Percentiles rank a stretch among this genome's conserved stretches.
Evolutionary conservation across 2,888 invertebrate genomes (phyloP).

Genomic region (Phorcus lineatus): DNA sequence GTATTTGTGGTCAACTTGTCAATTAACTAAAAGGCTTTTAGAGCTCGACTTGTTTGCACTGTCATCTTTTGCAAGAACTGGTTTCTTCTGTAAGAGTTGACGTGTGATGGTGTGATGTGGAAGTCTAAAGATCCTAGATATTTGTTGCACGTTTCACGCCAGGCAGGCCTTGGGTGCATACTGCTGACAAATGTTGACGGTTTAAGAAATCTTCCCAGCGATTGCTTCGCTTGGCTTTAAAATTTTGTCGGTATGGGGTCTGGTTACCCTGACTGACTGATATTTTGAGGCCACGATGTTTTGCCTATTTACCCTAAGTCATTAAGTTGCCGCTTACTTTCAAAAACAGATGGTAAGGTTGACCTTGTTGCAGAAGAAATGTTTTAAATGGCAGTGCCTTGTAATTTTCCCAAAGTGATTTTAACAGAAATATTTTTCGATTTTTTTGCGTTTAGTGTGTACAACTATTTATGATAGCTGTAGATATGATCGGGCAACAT

Average conservation of each 20-base stretch:
- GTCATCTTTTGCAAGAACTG: too few relatives aligned
- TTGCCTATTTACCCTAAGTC: background rate
- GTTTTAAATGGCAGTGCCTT: constrained; percentile 19
- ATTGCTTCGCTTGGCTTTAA: background rate
- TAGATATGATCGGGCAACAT: background rate
- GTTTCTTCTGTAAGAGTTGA: too few relatives aligned
- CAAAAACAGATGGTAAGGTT: constrained; percentile 4
- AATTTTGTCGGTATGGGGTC: background rate
- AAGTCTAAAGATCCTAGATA: too few relatives aligned
- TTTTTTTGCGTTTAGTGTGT: background rate
- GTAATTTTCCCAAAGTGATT: constrained; percentile 9
- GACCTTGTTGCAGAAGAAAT: background rate
- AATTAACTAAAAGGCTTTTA: too few relatives aligned
- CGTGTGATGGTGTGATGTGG: too few relatives aligned
- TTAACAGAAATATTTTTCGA: constrained; percentile 9
- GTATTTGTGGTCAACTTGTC: too few relatives aligned
- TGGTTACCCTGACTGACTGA: background rate
- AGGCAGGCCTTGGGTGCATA: too few relatives aligned
- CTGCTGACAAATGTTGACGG: too few relatives aligned
- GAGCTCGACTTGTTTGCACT: too few relatives aligned
- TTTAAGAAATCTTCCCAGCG: background rate
- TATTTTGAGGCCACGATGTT: background rate
- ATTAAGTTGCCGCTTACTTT: background rate
- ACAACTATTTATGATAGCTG: background rate
- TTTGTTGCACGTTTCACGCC: too few relatives aligned